Evolutionary conservation across 2,888 invertebrate species (phyloP).

Genomic region (Pachliopta kotzebuea): DNA sequence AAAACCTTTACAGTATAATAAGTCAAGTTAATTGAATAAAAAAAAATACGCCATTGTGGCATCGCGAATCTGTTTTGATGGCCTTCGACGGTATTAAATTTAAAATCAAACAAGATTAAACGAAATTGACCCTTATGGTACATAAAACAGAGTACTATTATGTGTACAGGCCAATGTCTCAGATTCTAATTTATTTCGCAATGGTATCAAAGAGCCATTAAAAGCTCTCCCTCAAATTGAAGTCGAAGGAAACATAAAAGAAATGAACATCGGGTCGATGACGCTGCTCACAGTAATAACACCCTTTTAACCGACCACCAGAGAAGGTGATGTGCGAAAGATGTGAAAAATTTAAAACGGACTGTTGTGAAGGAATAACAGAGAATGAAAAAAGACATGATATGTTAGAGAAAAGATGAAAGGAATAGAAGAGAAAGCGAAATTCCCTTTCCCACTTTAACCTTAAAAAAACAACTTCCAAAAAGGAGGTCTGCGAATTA

Average conservation of each 20-base stretch:
- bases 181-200: constrained; percentile 4
- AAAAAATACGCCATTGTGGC: not conserved
- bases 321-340: too few relatives aligned
- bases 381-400: too few relatives aligned
- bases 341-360: too few relatives aligned
- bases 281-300: too few relatives aligned
- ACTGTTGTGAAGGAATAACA: too few relatives aligned
- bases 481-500: too few relatives aligned
- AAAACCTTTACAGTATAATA: not conserved
- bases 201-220: not conserved
- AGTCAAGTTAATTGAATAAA: not conserved
- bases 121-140: not conserved
- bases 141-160: not conserved
- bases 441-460: too few relatives aligned
- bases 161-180: not conserved
- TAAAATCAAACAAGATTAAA: not conserved
- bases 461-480: too few relatives aligned
- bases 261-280: not conserved
- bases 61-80: constrained; percentile 8
- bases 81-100: not conserved
- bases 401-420: too few relatives aligned
- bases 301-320: too few relatives aligned
- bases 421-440: too few relatives aligned
- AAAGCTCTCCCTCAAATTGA: not conserved
- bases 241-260: not conserved